Evolutionary conservation across 2,888 invertebrate species (phyloP).

Genomic region (Cheilosia urbana): DNA sequence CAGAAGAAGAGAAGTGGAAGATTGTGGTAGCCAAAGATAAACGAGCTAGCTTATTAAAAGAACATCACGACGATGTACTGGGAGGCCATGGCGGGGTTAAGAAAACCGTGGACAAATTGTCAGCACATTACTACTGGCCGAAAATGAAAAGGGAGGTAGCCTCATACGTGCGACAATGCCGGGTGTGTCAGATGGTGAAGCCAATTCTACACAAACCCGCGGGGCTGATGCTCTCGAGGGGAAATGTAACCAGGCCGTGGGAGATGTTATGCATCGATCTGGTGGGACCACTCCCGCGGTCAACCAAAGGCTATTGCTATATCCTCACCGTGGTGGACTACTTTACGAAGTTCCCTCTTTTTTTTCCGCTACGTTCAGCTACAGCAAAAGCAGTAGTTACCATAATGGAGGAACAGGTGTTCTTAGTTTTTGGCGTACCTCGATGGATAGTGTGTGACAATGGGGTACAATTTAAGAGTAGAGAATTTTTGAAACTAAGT

Average conservation of each 20-base stretch:
- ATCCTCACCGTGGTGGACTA: conserved; percentile 39
- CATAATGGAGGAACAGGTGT: conserved; percentile 15
- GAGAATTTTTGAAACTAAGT: neutral
- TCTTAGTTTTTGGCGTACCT: neutral
- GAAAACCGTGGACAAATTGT: conserved; percentile 19
- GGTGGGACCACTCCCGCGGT: conserved; percentile 42
- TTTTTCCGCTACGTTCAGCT: conserved; percentile 37
- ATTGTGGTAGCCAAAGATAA: neutral
- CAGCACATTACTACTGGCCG: conserved; percentile 17
- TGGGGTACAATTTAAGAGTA: conserved; percentile 17
- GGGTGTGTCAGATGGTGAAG: conserved; percentile 5
- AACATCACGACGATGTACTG: neutral
- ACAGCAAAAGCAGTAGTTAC: conserved; percentile 22
- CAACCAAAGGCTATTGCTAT: conserved; percentile 29
- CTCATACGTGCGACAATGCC: neutral
- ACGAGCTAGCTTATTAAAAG: neutral
- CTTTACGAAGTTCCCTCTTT: conserved; percentile 54
- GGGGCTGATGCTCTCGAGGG: conserved; percentile 8
- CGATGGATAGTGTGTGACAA: conserved; percentile 29
- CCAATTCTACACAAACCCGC: neutral
- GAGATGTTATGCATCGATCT: conserved; percentile 41
- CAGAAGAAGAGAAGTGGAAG: no score
- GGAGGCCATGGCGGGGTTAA: neutral
- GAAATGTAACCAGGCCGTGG: conserved; percentile 27
- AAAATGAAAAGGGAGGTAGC: neutral